These are phyloP conservation scores for Netelia inedita DNA, from an alignment of 2,888 invertebrate species.

Conservation along the genomic window DNA sequence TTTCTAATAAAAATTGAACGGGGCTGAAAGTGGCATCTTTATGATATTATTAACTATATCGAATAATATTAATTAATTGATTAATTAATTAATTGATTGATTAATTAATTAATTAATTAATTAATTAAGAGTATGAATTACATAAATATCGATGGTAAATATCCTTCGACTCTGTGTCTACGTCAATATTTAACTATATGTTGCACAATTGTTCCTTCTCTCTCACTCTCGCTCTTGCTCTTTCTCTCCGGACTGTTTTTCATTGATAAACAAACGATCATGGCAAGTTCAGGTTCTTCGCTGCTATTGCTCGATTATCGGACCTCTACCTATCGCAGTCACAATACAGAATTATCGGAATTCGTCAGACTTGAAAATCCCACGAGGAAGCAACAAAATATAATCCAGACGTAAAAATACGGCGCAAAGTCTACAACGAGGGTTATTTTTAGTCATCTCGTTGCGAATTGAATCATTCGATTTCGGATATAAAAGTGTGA, in stretches of 20 bases:
- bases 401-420: background rate
- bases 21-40: too few species aligned
- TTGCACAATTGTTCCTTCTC: background rate
- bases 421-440: background rate
- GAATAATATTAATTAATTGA: too few species aligned
- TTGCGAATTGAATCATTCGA: background rate
- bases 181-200: background rate
- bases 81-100: too few species aligned
- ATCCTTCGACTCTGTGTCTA: too few species aligned
- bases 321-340: background rate
- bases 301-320: background rate
- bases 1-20: too few species aligned
- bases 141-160: too few species aligned
- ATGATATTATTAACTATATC: too few species aligned
- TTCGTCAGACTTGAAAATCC: background rate
- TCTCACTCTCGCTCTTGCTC: background rate
- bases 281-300: conserved; percentile 2
- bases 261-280: background rate
- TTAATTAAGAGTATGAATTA: too few species aligned
- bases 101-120: too few species aligned
- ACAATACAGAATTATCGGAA: background rate
- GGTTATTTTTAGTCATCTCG: background rate
- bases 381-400: background rate
- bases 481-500: too few species aligned
- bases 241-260: background rate